Base-by-base conservation (phyloP, 64 coral and sea anemone species). In the Catalaphyllia jardinei region DNA sequence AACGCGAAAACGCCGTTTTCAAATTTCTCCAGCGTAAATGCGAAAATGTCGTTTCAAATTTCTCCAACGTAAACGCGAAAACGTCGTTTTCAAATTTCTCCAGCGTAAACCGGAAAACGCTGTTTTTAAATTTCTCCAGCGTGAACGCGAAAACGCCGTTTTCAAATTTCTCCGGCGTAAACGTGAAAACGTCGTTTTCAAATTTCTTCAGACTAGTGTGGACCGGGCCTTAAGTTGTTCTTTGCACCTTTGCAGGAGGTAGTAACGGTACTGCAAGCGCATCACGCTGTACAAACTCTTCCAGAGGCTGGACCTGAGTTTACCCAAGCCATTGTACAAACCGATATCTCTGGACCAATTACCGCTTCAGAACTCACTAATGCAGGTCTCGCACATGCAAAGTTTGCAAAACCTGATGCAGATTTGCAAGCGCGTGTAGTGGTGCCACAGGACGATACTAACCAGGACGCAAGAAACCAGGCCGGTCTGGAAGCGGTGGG, bases 261-360 rank as follows among this genome's bases (percentile, higher is more conserved):
- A 51, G 95, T 97, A 24, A 90, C 93, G 29, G 95, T 97, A 0
- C 79, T 97, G 35, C 95, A 97, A 39, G 73, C 91, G 13, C 87
- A 97, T 33, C 95, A 97, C 39, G 92, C 88, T 1, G 92, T 97
- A 2, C 95, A 91, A 24, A 93, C 90, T 11, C 87, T 97, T 10
- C 91, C 95, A 15, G 84, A 87, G 29, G 95, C 87, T n/a, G 90
- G 82, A 73, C 95, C 95, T 12, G 91, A 97, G 67, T 78, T 97
- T 62, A 91, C 87, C 8, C 95, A 97, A 55, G 95, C 95, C 38
- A 97, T 97, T 73, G 95, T 97, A 55, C 95, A 97, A 62, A 97
- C 95, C 83, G 95, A 97, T 60, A 97, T 97, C 33, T 91, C 95
- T 85, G 95, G 92, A 4, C 95, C 95, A 7, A 90, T 97, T 29